Evolutionary conservation across 1,140 invertebrate genomes (phyloP), one percentile per base, ranked within the genome.

Genomic region (Aphis craccivora): DNA sequence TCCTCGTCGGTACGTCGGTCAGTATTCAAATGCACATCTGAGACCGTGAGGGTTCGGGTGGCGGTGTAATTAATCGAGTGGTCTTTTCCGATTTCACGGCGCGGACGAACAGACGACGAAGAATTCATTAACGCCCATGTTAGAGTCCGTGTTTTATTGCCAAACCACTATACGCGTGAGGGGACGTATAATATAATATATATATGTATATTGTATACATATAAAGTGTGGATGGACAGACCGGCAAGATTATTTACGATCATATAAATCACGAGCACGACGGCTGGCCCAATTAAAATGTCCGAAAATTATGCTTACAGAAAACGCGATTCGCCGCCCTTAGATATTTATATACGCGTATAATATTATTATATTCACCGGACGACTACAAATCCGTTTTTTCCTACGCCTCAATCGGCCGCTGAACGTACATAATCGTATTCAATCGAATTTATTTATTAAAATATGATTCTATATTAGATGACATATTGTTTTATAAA

Each of bases 51-150:
- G 40, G 22, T 84, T 9, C 22, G 18, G 45, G 2, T 20, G n/a
- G n/a, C n/a, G 18, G 40, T 2, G 11, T 86, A 86, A 86, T 93
- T 86, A 86, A 93, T 93, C 55, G 45, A 93, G 81, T 76, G 60
- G 60, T 55, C 45, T 93, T 83, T 84, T 40, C 37, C 91, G 14
- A 84, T 92, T 84, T 92, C 18, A 25, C 23, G 30, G 9, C 2
- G 51, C 3, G 37, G 55, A 55, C 48, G 37, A 55, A 67, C 89
- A 90, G n/a, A 37, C 30, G 76, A 37, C 67, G 14, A 92, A 86
- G 81, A 93, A 93, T 93, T 86, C 91, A 93, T 93, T 86, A 86
- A 93, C 51, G 91, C 91, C 60, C 45, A 48, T 76, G 48, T 51
- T 76, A 45, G 43, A 23, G 30, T 9, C 11, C 45, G 43, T 81